Evolutionary conservation across 1,140 invertebrate genomes (phyloP), one percentile per base, ranked within the genome.

Genomic region (Atopsyche davidsoni): DNA sequence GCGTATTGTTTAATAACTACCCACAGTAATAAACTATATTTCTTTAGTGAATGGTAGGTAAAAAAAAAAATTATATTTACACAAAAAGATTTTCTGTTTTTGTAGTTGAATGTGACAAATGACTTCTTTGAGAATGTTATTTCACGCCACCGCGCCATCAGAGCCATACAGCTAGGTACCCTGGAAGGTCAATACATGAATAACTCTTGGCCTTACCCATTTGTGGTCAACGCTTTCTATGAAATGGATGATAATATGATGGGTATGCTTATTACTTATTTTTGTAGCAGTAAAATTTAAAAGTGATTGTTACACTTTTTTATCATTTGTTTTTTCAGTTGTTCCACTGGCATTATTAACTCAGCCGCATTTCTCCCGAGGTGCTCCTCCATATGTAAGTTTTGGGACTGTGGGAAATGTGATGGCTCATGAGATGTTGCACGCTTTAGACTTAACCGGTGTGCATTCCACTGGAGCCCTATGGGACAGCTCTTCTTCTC

Each of bases 271-370:
- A n/a, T 28, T n/a, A 28, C n/a, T 28, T 28, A 28, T 28, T 28
- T 6, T n/a, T 28, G 24, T 28, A 28, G 24, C 6, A 28, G 24
- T n/a, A n/a, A n/a, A n/a, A 28, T 28, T 28, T 28, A 28, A 6
- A 28, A n/a, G n/a, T 28, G n/a, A 7, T 28, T 7, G 24, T 7
- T n/a, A n/a, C 6, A 28, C n/a, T 28, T 6, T 28, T 28, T n/a
- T 7, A 28, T 46, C 28, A 22, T 39, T 22, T 52, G 34, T 56
- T 18, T 24, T 58, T 48, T 2, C 59, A 75, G 73, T 71, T n/a
- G 69, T 86, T 55, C 82, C 84, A 2, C 68, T 83, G 39, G 82
- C 81, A 4, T 78, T 86, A 57, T 68, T 86, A 41, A 78, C 78
- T 24, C 78, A 79, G 58, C 82, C 85, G 1, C 70, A 75, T 57